Base-by-base conservation (phyloP, 2,888 invertebrate species). In the Heliconius erato region DNA sequence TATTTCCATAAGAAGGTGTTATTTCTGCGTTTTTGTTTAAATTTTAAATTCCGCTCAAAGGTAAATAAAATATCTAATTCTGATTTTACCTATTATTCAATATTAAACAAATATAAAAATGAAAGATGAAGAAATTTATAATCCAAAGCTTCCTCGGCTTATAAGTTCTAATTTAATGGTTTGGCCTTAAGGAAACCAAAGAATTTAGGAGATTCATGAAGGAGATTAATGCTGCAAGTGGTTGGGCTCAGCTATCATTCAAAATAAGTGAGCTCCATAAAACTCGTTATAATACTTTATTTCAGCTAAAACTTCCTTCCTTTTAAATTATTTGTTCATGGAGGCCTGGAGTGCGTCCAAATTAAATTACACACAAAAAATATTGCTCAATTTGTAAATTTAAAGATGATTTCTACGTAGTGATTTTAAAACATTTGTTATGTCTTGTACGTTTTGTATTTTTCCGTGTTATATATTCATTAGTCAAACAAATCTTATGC, bases 251-350 rank as follows among this genome's bases (percentile, higher is more conserved):
- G 90, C 92, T 89, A 94, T 94, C 92, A 92, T 92, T 95, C 93
- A 94, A 91, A 94, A 92, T 93, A 90, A 91, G 91, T 89, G 90
- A 89, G 90, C 90, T 89, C 90, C 92, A 94, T 94, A 93, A 94
- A 94, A 92, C 92, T 93, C 92, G 90, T 93, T 94, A 92, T 92
- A 92, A 95, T 94, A 93, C 92, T 94, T 94, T 94, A 95, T 94
- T 94, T 92, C 90, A 91, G 94, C 92, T 93, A 93, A 95, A 94
- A 93, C 94, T 95, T 92, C 93, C 91, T 91, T 88, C 91, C 93
- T 92, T 91, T 94, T 93, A 95, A 95, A 94, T 94, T 93, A 95
- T 95, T 93, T 94, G 92, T 92, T 93, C 92, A 91, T 89, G 84
- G 92, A 91, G 93, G 91, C 93, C 54, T 95, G 95, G 94, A 94